Base-by-base conservation (phyloP, 2,113 vertebrate genomes). In the Eretmochelys imbricata region DNA sequence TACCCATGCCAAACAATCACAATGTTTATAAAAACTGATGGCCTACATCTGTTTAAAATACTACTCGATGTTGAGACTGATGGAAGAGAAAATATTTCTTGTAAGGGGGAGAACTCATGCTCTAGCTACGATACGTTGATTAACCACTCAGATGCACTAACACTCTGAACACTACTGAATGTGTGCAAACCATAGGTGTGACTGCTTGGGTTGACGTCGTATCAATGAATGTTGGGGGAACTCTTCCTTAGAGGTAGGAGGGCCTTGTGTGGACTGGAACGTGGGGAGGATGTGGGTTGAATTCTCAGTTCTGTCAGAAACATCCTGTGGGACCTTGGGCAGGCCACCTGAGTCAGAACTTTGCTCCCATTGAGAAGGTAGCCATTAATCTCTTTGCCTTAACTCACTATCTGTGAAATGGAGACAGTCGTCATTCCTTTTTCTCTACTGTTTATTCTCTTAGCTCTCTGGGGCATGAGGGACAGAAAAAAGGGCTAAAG, bases 21-120 rank as follows among this genome's bases (percentile, higher is more conserved):
- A 0, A 89, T 98, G 98, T 98, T 98, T 98, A 98, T 89, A 97
- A 96, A 98, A 97, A 96, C 91, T 96, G 98, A 98, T 93, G 94
- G 86, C 93, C 97, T 91, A 96, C 98, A 98, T 98, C 98, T 98
- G 98, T 96, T 96, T 93, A 94, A 97, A 98, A 98, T 97, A 92
- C 90, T 97, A 96, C 95, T 94, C 93, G 35, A 75, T 97, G 96
- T 98, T 98, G 98, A 97, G 97, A 96, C 96, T 97, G 96, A 98
- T 97, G 96, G 94, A 96, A 98, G 84, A 93, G 89, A 97, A 98
- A 98, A 98, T 96, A 94, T 92, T 80, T 29, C 92, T 78, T n/a
- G 1, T 38, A 84, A 62, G 31, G 75, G 84, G 53, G 51, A 91
- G 35, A 88, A 42, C 55, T 94, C 48, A 5, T 51, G 4, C 75